Conservation (phyloP, 2,797 vertebrate species). For the Natrix natrix region DNA sequence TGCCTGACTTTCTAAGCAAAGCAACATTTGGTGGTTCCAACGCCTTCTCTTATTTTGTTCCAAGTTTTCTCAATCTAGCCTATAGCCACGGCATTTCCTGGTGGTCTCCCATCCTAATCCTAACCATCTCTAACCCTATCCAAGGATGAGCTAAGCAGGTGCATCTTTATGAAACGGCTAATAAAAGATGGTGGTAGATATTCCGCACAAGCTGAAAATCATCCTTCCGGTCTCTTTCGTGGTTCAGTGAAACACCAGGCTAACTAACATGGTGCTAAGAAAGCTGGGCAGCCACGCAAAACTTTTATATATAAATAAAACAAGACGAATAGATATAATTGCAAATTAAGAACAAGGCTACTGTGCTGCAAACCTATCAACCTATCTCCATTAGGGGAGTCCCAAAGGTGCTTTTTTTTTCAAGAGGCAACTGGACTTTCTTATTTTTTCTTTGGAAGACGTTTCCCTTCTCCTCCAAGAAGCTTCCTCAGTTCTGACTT, state of each 20-base stretch:
- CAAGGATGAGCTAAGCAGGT: not conserved
- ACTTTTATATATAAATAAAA: not conserved
- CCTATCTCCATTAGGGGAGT: too few species aligned
- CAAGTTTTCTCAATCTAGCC: not conserved
- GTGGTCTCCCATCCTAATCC: not conserved
- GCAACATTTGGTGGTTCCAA: too few species aligned
- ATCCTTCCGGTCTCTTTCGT: not conserved
- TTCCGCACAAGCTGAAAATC: not conserved
- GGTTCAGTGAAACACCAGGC: not conserved
- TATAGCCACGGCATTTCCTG: not conserved
- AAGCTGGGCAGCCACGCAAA: not conserved
- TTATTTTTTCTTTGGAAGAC: too few species aligned
- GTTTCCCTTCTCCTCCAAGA: too few species aligned
- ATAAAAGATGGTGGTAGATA: not conserved
- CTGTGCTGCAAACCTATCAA: not conserved
- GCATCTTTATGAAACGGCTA: not conserved
- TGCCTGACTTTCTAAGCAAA: too few species aligned
- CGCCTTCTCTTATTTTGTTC: too few species aligned
- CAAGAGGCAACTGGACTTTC: too few species aligned
- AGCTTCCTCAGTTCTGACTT: too few species aligned
- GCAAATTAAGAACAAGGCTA: not conserved
- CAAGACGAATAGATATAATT: not conserved
- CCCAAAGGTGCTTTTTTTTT: too few species aligned
- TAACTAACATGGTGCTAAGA: not conserved
- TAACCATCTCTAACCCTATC: not conserved